Conservation (phyloP, 2,888 invertebrate species). For the Ectobius pallidus region DNA sequence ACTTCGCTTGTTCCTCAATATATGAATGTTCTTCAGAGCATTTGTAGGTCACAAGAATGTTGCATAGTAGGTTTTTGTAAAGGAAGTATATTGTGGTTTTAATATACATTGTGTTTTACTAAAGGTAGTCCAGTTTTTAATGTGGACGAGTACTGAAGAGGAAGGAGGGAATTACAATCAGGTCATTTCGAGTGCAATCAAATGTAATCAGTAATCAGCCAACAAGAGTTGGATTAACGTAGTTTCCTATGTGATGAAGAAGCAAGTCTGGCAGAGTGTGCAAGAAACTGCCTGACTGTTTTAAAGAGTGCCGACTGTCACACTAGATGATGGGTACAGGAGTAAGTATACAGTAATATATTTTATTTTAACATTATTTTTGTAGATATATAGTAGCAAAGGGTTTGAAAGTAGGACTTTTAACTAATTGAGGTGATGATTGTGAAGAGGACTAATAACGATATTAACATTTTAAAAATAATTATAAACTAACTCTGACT, state of each 20-base stretch:
- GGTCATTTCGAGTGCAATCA: neutral
- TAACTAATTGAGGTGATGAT: neutral
- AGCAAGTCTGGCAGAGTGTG: neutral
- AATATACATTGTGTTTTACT: too few relatives aligned
- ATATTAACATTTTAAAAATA: neutral
- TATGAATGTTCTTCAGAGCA: too few relatives aligned
- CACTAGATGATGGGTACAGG: neutral
- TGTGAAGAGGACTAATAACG: neutral
- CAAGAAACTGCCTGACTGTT: neutral
- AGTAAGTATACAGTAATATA: constrained; percentile 28
- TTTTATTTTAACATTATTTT: constrained; percentile 35
- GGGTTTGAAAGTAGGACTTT: neutral
- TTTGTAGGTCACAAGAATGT: too few relatives aligned
- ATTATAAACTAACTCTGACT: neutral
- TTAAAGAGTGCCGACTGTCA: neutral
- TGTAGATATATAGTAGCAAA: constrained; percentile 28
- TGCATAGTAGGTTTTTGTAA: too few relatives aligned
- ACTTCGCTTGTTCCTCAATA: too few relatives aligned
- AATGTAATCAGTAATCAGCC: neutral
- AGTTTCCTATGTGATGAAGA: neutral
- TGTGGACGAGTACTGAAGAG: too few relatives aligned
- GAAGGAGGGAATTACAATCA: neutral
- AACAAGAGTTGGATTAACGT: neutral
- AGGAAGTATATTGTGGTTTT: too few relatives aligned
- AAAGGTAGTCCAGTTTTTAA: too few relatives aligned